These are phyloP conservation scores for Pinctada fucata DNA, from an alignment of 2,888 invertebrate species.

Conservation along the genomic window DNA sequence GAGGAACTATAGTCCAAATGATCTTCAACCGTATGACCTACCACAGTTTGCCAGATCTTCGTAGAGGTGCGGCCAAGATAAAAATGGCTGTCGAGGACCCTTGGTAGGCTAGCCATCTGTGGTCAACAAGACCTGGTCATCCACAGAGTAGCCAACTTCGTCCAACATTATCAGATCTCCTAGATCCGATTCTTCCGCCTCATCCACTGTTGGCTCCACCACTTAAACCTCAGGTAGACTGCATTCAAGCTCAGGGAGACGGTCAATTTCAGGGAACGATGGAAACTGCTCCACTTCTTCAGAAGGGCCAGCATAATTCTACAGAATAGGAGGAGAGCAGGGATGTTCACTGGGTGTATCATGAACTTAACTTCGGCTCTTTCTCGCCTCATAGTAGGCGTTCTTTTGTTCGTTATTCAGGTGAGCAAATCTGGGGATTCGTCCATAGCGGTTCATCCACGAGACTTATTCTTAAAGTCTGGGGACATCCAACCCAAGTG, in stretches of 20 bases:
- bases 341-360: neutral
- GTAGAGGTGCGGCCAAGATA: neutral
- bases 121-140: neutral
- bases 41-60: neutral
- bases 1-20: neutral
- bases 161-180: neutral
- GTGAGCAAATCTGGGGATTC: neutral
- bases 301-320: neutral
- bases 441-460: neutral
- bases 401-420: neutral
- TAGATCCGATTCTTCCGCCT: neutral
- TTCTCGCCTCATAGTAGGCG: neutral
- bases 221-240: neutral
- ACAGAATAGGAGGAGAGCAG: conserved; percentile 1
- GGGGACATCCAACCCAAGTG: neutral
- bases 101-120: neutral
- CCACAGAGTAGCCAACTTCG: neutral
- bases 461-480: neutral
- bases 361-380: neutral
- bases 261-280: neutral
- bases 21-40: conserved; percentile 3
- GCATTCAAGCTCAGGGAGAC: neutral
- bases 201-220: neutral
- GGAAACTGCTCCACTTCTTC: neutral
- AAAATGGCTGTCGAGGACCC: conserved; percentile 2